Base-by-base conservation (phyloP, 1,140 invertebrate species). In the Drosophila santomea region DNA sequence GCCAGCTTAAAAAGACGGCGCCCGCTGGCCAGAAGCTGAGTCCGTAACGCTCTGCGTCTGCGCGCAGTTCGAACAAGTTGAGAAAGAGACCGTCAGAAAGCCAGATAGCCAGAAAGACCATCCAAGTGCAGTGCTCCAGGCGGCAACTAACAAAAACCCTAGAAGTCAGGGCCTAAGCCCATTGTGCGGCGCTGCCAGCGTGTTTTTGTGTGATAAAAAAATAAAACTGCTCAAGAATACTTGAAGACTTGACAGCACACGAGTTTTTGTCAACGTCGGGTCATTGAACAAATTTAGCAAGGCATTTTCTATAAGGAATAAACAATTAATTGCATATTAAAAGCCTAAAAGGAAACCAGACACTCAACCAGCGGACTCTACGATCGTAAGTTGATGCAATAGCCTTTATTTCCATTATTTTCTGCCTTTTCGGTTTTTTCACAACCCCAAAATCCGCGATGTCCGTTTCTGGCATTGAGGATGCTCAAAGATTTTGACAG, bases 1-100 rank as follows among this genome's bases (percentile, higher is more conserved):
- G 45, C 25, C 23, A 61, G 63, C 66, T 86, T 86, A 88, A 86
- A 86, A 86, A 88, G 84, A 59, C 61, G 57, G 39, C 67, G 72
- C 79, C 76, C 32, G 35, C 44, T 72, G 59, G 75, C 75, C 60
- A 69, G 64, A 72, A 73, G 62, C 51, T 79, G 84, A 86, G 83
- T 86, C 79, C 79, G 73, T 74, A 68, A 89, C 80, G 79, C 63
- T 88, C 83, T 86, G 83, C 83, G 83, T 83, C 78, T 88, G 79
- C 79, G 84, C 84, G 83, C 83, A 86, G 79, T 86, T 82, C 76
- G n/a, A 86, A 80, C 59, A 77, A 75, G 74, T 51, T 60, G 14
- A 39, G 38, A 32, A 63, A 43, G 41, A 66, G 28, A 62, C 25
- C 57, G 3, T 17, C 28, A 66, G 23, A 10, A 62, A 1, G 20